These are phyloP conservation scores for Hippocampus comes DNA, from an alignment of 2,113 vertebrate genomes.

Conservation along the genomic window DNA sequence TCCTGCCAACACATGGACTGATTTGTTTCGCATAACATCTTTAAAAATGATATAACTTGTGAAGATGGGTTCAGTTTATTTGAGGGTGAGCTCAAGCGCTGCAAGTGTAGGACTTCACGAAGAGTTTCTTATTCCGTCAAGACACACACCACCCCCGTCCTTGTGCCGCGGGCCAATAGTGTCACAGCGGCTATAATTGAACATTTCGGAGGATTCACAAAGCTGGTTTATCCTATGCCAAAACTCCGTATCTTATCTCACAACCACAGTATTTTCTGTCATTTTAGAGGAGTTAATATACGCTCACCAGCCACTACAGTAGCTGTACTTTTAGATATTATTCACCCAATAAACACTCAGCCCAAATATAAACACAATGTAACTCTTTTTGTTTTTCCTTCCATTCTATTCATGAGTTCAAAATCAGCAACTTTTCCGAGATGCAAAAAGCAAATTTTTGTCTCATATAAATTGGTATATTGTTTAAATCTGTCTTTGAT, in stretches of 20 bases:
- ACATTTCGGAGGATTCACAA: slow-evolving; percentile 23
- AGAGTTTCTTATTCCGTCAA: slow-evolving; percentile 46
- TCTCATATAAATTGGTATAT: no score
- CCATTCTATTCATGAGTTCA: no score
- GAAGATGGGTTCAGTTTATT: slow-evolving; percentile 2
- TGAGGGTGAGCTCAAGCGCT: slow-evolving; percentile 14
- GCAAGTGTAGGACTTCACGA: slow-evolving; percentile 50
- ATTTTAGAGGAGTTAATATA: not conserved
- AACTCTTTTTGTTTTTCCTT: no score
- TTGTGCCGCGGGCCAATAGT: slow-evolving; percentile 15
- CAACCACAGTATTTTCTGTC: not conserved
- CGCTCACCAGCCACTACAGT: not conserved
- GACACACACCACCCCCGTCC: slow-evolving; percentile 38
- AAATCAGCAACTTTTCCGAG: no score
- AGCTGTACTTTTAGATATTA: no score
- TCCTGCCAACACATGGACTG: not conserved
- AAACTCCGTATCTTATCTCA: not conserved
- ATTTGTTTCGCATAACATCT: slow-evolving; percentile 28
- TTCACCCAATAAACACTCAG: no score
- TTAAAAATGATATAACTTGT: slow-evolving; percentile 7
- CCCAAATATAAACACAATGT: no score
- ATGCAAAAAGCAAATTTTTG: no score
- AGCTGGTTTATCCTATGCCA: not conserved
- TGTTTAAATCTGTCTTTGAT: no score
- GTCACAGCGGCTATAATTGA: slow-evolving; percentile 23